phyloP scores from a whole-genome alignment of 2,113 vertebrate species.

The Oceanodroma tethys region DNA sequence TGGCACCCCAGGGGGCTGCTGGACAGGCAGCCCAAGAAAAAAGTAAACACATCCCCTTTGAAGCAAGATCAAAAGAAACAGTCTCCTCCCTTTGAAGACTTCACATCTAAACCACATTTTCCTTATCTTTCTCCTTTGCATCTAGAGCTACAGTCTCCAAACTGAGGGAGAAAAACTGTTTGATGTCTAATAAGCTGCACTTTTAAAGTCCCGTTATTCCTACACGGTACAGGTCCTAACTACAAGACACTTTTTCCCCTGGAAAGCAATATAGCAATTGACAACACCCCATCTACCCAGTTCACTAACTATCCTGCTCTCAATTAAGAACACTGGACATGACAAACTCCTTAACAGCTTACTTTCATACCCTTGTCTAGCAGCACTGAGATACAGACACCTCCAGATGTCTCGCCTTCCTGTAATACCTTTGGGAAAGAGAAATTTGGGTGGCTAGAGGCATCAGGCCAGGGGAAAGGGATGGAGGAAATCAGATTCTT shows the following conservation, averaged over 20 bases:
- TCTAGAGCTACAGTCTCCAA: background rate
- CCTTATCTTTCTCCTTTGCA: background rate
- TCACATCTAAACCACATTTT: background rate
- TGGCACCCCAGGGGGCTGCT: background rate
- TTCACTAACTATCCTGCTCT: background rate
- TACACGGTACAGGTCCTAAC: background rate
- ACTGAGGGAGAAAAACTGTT: background rate
- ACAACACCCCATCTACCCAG: background rate
- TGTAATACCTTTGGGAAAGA: background rate
- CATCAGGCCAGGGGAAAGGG: background rate
- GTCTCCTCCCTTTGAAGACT: background rate
- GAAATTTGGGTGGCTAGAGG: background rate
- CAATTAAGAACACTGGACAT: background rate
- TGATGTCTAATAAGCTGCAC: background rate
- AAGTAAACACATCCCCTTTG: background rate
- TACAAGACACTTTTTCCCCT: background rate
- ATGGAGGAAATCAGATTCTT: background rate
- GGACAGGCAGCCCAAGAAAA: background rate
- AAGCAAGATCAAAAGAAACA: background rate
- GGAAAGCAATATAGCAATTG: background rate
- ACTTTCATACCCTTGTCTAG: background rate
- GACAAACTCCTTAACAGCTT: background rate
- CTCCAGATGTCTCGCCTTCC: background rate
- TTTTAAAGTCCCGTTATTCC: background rate
- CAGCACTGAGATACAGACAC: background rate